Percentiles rank a stretch among this genome's conserved stretches.
Evolutionary conservation across 2,797 vertebrate species (phyloP).

Genomic region (Myiothlypis chrysogaster): DNA sequence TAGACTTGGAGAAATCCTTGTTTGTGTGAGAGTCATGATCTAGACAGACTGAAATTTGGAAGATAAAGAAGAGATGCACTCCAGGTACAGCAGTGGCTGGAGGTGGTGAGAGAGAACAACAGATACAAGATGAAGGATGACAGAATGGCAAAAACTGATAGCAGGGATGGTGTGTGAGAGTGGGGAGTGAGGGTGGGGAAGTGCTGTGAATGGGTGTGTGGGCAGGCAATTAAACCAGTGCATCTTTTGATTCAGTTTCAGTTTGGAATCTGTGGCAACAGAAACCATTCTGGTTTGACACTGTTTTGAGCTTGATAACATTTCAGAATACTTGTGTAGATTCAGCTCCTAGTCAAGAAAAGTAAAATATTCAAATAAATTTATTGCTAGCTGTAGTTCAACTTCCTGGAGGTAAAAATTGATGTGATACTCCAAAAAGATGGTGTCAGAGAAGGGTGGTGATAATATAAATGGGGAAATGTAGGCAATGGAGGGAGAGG

Average conservation of each 20-base stretch:
- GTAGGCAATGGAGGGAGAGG: not conserved
- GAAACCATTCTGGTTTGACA: not conserved
- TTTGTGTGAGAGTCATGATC: not conserved
- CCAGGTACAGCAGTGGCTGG: not conserved
- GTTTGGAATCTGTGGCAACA: not conserved
- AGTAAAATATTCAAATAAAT: not conserved
- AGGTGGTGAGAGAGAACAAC: not conserved
- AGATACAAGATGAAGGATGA: not conserved
- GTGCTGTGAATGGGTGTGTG: not conserved
- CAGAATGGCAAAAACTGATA: not conserved
- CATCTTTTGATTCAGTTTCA: not conserved
- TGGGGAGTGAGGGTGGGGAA: not conserved
- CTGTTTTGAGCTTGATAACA: not conserved
- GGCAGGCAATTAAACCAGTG: not conserved
- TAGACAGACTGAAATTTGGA: not conserved
- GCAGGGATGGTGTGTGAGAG: not conserved
- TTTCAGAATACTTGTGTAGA: not conserved
- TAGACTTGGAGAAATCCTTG: not conserved
- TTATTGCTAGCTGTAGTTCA: not conserved
- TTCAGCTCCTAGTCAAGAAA: not conserved
- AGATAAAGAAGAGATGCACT: not conserved
- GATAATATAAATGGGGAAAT: not conserved
- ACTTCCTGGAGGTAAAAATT: constrained; percentile 4
- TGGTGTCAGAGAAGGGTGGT: not conserved
- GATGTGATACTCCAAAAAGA: not conserved